Evolutionary conservation across 1,140 invertebrate genomes (phyloP).

Genomic region (Camponotus vicinus): DNA sequence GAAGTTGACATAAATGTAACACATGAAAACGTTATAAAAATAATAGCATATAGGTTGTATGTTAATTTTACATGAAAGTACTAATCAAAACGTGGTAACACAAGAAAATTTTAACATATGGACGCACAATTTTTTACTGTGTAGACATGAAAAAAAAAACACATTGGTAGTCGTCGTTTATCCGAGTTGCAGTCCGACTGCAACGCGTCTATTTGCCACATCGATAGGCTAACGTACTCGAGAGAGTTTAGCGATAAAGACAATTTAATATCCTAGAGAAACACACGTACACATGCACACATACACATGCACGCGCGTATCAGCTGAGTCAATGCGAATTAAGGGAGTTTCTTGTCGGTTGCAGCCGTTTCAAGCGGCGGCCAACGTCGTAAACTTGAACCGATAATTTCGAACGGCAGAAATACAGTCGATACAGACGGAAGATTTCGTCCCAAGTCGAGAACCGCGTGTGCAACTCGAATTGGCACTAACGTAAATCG

Average conservation of each 20-base stretch:
- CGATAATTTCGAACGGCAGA: slow-evolving; percentile 37
- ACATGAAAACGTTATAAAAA: no score
- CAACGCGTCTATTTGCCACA: not conserved
- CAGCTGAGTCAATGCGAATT: slow-evolving; percentile 30
- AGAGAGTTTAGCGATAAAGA: slow-evolving; percentile 18
- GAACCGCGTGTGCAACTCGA: slow-evolving; percentile 39
- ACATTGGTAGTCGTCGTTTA: no score
- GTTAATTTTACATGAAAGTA: no score
- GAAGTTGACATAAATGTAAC: no score
- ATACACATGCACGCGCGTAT: slow-evolving; percentile 24
- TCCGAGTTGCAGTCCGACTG: no score
- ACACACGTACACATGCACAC: not conserved
- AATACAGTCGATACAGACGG: not conserved
- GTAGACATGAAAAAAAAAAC: no score
- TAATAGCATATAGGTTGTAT: no score
- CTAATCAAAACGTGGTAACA: no score
- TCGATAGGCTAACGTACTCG: not conserved
- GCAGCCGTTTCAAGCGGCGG: not conserved
- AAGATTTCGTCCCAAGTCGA: slow-evolving; percentile 34
- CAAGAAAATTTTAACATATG: no score
- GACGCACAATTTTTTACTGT: no score
- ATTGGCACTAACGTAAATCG: slow-evolving; percentile 40
- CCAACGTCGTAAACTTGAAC: slow-evolving; percentile 25
- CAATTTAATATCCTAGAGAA: slow-evolving; percentile 31
- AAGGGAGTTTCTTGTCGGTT: slow-evolving; percentile 28